phyloP scores from a whole-genome alignment of 2,797 vertebrate species.

The Oceanodroma leucorhoa region DNA sequence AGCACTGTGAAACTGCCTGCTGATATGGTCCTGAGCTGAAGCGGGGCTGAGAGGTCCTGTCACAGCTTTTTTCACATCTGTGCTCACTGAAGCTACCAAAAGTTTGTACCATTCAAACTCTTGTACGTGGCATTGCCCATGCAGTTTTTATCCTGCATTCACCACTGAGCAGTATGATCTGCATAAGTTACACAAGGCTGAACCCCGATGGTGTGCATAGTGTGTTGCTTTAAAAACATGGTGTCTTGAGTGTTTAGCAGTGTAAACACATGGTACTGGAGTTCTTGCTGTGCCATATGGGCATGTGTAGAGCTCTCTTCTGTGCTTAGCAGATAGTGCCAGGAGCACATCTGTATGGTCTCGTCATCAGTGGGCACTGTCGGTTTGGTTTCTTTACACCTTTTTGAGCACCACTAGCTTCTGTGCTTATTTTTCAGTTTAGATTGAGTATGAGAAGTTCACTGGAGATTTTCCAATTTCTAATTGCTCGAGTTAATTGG shows the following conservation, averaged over 20 bases:
- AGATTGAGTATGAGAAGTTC: constrained; percentile 37
- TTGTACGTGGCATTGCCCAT: neutral
- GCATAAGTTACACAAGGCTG: neutral
- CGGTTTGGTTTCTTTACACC: neutral
- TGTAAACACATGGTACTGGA: neutral
- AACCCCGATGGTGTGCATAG: neutral
- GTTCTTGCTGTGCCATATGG: constrained; percentile 14
- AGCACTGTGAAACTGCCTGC: neutral
- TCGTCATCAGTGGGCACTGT: neutral
- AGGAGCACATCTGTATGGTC: constrained; percentile 33
- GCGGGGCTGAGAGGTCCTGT: fast-evolving
- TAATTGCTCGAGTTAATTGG: constrained; percentile 66
- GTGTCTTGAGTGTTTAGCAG: neutral
- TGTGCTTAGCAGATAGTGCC: neutral
- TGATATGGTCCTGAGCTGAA: neutral
- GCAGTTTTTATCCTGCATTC: neutral
- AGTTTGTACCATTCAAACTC: neutral
- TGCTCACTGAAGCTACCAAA: neutral
- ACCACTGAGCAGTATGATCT: neutral
- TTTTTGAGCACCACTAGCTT: constrained; percentile 13
- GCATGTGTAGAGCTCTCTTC: neutral
- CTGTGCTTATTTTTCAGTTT: constrained; percentile 31
- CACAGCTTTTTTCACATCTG: neutral
- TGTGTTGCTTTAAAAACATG: neutral
- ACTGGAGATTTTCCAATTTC: constrained; percentile 58